Evolutionary conservation across 2,888 invertebrate species (phyloP).

Genomic region (Xestia xanthographa): DNA sequence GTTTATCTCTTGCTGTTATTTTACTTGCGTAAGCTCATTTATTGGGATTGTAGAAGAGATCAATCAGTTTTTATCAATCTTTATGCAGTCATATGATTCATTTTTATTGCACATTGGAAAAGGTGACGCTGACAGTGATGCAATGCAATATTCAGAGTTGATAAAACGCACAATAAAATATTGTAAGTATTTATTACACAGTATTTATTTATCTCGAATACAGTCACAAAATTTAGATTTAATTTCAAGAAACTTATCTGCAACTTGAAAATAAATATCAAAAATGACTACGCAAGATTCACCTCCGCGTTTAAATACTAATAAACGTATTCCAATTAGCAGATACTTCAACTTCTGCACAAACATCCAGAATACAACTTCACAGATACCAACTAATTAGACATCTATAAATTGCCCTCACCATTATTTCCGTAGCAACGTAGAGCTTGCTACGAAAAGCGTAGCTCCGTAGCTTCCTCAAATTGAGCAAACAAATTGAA

Average conservation of each 20-base stretch:
- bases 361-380: background rate
- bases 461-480: slow-evolving; percentile 18
- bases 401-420: background rate
- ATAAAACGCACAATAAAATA: background rate
- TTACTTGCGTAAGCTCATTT: slow-evolving; percentile 1
- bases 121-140: slow-evolving; percentile 1
- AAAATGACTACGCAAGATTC: background rate
- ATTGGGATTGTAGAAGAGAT: slow-evolving; percentile 4
- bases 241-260: background rate
- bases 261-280: background rate
- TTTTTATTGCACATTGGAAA: slow-evolving; percentile 8
- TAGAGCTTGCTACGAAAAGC: slow-evolving; percentile 20
- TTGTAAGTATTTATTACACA: background rate
- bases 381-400: slow-evolving; percentile 2
- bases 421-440: slow-evolving; percentile 11
- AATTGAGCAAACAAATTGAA: slow-evolving; percentile 35
- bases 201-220: background rate
- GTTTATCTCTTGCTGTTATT: slow-evolving; percentile 72
- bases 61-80: slow-evolving; percentile 19
- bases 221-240: background rate
- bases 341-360: background rate
- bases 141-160: background rate
- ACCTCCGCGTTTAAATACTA: background rate
- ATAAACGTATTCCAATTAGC: background rate
- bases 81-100: slow-evolving; percentile 5